Evolutionary conservation across 2,113 vertebrate genomes (phyloP).

Genomic region (Equus przewalskii): DNA sequence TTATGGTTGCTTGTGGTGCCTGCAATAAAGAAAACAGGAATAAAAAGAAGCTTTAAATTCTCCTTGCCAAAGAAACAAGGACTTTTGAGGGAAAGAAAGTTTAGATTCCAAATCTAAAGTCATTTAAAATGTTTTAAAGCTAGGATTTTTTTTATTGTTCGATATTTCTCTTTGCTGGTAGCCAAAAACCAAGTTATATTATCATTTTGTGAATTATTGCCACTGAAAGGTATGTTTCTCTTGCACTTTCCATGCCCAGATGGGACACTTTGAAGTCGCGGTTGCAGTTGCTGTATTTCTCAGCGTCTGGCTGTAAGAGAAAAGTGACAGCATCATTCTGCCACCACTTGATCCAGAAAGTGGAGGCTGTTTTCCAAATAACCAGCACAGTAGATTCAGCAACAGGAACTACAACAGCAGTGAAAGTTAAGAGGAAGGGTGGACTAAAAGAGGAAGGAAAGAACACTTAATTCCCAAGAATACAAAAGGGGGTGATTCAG

Average conservation of each 20-base stretch:
- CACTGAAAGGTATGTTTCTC: not conserved
- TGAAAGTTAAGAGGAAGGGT: not conserved
- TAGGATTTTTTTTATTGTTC: slow-evolving; percentile 53
- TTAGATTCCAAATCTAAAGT: slow-evolving; percentile 52
- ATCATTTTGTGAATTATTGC: not conserved
- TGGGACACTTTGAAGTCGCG: not conserved
- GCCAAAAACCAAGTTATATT: slow-evolving; percentile 4
- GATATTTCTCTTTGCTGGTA: slow-evolving; percentile 59
- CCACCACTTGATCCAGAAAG: rapidly evolving
- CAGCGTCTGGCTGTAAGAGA: not conserved
- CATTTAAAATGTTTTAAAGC: slow-evolving; percentile 71
- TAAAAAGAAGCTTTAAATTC: slow-evolving; percentile 71
- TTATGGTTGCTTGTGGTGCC: not conserved
- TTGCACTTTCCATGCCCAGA: not conserved
- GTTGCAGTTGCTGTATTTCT: not conserved
- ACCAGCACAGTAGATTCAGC: rapidly evolving
- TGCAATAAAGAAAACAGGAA: slow-evolving; percentile 38
- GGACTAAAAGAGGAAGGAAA: rapidly evolving
- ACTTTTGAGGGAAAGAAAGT: not conserved
- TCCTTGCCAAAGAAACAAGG: slow-evolving; percentile 50
- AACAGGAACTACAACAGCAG: rapidly evolving
- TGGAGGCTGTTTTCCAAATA: not conserved
- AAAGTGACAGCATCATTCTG: not conserved
- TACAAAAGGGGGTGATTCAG: rapidly evolving
- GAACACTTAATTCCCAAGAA: not conserved